Evolutionary conservation across 2,888 invertebrate species (phyloP).

Genomic region (Habrosyne pyritoides): DNA sequence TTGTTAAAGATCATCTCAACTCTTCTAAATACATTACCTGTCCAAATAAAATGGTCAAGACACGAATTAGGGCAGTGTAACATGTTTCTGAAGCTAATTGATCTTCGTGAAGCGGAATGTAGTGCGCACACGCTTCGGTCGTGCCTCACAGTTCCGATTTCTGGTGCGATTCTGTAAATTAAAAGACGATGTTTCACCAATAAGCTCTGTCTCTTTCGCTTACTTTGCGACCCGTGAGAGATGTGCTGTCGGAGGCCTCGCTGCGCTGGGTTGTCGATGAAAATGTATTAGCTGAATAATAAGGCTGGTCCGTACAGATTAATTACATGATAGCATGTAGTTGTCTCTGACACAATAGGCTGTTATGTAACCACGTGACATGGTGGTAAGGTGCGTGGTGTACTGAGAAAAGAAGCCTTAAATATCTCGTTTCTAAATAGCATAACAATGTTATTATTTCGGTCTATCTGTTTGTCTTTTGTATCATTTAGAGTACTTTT

Average conservation of each 20-base stretch:
- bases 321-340: constrained; percentile 66
- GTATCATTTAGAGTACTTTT: no score
- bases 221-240: no score
- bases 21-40: background rate
- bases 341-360: constrained; percentile 60
- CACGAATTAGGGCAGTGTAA: constrained; percentile 3
- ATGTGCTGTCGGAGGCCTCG: no score
- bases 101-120: constrained; percentile 12
- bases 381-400: constrained; percentile 33
- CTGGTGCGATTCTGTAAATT: no score
- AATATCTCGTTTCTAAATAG: background rate
- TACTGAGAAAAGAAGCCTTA: constrained; percentile 22
- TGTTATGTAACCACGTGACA: constrained; percentile 55
- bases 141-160: constrained; percentile 35
- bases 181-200: no score
- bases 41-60: constrained; percentile 6
- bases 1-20: background rate
- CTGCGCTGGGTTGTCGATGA: no score
- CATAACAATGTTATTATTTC: no score
- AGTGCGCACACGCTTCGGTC: constrained; percentile 29
- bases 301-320: constrained; percentile 60
- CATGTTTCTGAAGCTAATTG: constrained; percentile 2
- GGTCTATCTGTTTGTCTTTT: no score
- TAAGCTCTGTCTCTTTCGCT: no score
- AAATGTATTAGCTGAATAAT: no score